A percentile compares a stretch with the other conserved stretches of the same genome.
Evolutionary conservation across 2,888 invertebrate genomes (phyloP).

Genomic region (Muscina levida): DNA sequence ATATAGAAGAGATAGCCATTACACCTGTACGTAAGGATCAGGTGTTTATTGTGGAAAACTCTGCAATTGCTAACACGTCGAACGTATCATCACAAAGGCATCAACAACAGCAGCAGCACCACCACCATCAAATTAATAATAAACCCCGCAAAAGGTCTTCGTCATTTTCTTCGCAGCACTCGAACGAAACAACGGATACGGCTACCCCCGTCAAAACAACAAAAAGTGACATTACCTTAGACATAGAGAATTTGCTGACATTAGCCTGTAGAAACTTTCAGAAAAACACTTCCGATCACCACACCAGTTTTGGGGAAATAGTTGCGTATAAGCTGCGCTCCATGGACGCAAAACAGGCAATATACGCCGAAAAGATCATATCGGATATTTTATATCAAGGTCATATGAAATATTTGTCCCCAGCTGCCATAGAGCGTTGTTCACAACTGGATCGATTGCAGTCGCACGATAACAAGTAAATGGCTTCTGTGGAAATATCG

Average conservation of each 20-base stretch:
- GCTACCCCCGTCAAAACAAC: conserved; percentile 71
- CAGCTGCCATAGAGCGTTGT: conserved; percentile 54
- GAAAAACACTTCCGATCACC: conserved; percentile 75
- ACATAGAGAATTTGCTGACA: conserved; percentile 76
- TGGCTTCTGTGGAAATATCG: not conserved
- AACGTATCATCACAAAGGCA: conserved; percentile 25
- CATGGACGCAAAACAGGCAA: conserved; percentile 77
- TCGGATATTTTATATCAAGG: conserved; percentile 79
- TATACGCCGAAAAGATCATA: conserved; percentile 78
- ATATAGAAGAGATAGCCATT: conserved; percentile 61
- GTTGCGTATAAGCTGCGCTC: conserved; percentile 78
- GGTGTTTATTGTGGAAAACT: conserved; percentile 43
- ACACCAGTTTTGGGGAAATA: conserved; percentile 77
- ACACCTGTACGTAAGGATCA: conserved; percentile 62
- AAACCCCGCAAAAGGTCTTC: conserved; percentile 72
- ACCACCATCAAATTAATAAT: conserved; percentile 39
- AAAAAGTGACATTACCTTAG: conserved; percentile 75
- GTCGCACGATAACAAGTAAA: conserved; percentile 39
- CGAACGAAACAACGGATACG: conserved; percentile 72
- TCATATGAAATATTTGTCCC: conserved; percentile 75
- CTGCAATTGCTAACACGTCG: conserved; percentile 17
- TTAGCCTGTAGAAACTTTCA: conserved; percentile 76
- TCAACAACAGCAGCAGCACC: conserved; percentile 37
- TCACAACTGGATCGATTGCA: conserved; percentile 50
- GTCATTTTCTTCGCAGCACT: conserved; percentile 72